Conservation (phyloP, 1,140 invertebrate genomes). For the Drosophila cardini region DNA sequence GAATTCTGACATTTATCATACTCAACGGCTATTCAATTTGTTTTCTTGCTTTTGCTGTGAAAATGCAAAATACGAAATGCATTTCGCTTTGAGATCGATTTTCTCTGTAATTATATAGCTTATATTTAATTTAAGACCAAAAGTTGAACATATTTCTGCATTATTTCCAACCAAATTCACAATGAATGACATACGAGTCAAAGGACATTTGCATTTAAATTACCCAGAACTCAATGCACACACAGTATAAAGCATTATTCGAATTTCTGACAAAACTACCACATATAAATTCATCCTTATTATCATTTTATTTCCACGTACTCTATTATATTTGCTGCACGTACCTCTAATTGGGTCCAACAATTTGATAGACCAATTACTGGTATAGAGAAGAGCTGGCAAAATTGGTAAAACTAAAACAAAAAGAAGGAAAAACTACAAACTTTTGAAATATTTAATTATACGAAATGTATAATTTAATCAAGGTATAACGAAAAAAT, state of each 20-base stretch:
- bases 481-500: neutral
- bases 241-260: neutral
- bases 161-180: slow-evolving; percentile 1
- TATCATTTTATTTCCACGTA: slow-evolving; percentile 3
- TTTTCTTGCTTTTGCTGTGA: neutral
- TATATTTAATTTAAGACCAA: slow-evolving; percentile 24
- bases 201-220: slow-evolving; percentile 2
- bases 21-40: neutral
- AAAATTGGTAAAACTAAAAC: slow-evolving; percentile 6
- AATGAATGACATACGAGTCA: neutral
- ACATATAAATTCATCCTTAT: slow-evolving; percentile 6
- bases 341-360: slow-evolving; percentile 14
- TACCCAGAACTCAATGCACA: neutral
- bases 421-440: too few relatives aligned
- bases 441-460: neutral
- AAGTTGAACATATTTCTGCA: neutral
- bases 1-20: slow-evolving; percentile 19
- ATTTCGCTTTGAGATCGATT: slow-evolving; percentile 23
- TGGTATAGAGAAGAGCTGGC: neutral
- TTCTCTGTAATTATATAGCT: slow-evolving; percentile 31
- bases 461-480: neutral
- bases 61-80: neutral
- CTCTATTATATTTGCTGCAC: neutral
- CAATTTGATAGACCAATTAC: slow-evolving; percentile 31
- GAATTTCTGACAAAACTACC: slow-evolving; percentile 2